A percentile compares a stretch with the other conserved stretches of the same genome.
Conservation (phyloP, 2,797 vertebrate genomes). For the Syngnathus rostellatus region DNA sequence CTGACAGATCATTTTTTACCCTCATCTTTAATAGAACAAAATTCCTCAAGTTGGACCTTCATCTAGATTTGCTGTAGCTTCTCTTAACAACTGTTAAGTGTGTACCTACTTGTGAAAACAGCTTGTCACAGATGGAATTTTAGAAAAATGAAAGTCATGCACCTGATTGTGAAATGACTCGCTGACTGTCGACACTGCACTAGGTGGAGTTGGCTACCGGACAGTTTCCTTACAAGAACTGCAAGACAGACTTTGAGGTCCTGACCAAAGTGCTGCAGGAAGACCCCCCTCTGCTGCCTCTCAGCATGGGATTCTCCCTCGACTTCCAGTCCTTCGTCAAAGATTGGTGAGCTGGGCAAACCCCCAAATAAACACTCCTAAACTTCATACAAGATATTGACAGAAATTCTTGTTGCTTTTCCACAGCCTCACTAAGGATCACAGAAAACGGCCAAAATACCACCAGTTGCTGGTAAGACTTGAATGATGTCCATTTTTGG, state of each 20-base stretch:
- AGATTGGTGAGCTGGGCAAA: conserved; percentile 76
- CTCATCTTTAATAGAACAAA: not conserved
- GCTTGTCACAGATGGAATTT: too few species aligned
- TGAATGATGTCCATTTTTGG: not conserved
- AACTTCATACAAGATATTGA: not conserved
- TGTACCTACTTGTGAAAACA: not conserved
- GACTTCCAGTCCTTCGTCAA: conserved; percentile 96
- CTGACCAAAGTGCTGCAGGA: conserved; percentile 97
- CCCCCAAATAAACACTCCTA: not conserved
- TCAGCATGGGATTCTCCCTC: conserved; percentile 87
- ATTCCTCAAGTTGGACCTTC: too few species aligned
- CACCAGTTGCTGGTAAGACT: conserved; percentile 86
- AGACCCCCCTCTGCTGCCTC: conserved; percentile 86
- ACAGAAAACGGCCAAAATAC: conserved; percentile 99
- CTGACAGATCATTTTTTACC: not conserved
- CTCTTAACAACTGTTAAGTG: not conserved
- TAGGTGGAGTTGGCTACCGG: conserved; percentile 93
- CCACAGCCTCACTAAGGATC: conserved; percentile 95
- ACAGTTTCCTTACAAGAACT: conserved; percentile 95
- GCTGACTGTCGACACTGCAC: conserved; percentile 1
- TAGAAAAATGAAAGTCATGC: not conserved
- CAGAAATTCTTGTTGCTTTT: conserved; percentile 7
- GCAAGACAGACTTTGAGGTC: conserved; percentile 96
- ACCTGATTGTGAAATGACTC: not conserved
- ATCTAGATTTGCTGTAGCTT: too few species aligned